These are phyloP conservation scores for Plemyria rubiginata DNA, from an alignment of 2,888 invertebrate genomes.

Conservation along the genomic window DNA sequence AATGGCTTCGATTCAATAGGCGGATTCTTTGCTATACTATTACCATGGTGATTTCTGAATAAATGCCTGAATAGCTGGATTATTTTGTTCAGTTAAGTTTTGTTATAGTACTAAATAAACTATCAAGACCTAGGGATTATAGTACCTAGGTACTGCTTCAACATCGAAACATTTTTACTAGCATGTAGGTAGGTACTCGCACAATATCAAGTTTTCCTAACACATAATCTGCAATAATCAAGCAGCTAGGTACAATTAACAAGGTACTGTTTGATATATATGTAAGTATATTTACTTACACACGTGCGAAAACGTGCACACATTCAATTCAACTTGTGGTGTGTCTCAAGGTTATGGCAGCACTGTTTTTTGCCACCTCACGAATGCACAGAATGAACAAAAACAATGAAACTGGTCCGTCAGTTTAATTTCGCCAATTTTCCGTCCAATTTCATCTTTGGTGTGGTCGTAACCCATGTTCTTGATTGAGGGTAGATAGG, in stretches of 20 bases:
- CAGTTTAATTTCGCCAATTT: constrained; percentile 82
- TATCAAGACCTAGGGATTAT: not conserved
- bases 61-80: constrained; percentile 13
- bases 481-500: constrained; percentile 46
- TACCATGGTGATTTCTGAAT: constrained; percentile 15
- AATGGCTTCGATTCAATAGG: not conserved
- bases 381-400: constrained; percentile 61
- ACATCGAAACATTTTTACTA: too few relatives aligned
- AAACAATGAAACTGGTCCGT: constrained; percentile 65
- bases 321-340: constrained; percentile 47
- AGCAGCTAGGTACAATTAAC: not conserved
- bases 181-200: too few relatives aligned
- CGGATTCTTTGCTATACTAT: constrained; percentile 6
- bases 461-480: constrained; percentile 67
- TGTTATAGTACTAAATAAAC: not conserved
- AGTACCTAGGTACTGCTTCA: too few relatives aligned
- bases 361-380: constrained; percentile 58
- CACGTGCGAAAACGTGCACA: constrained; percentile 41
- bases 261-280: constrained; percentile 3
- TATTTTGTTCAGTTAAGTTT: too few relatives aligned
- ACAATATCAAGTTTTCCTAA: not conserved
- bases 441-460: constrained; percentile 75
- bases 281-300: constrained; percentile 6
- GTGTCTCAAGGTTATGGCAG: constrained; percentile 68
- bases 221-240: not conserved